Evolutionary conservation across 2,113 vertebrate genomes (phyloP), one percentile per base, ranked within the genome.

Genomic region (Platysteira castanea): DNA sequence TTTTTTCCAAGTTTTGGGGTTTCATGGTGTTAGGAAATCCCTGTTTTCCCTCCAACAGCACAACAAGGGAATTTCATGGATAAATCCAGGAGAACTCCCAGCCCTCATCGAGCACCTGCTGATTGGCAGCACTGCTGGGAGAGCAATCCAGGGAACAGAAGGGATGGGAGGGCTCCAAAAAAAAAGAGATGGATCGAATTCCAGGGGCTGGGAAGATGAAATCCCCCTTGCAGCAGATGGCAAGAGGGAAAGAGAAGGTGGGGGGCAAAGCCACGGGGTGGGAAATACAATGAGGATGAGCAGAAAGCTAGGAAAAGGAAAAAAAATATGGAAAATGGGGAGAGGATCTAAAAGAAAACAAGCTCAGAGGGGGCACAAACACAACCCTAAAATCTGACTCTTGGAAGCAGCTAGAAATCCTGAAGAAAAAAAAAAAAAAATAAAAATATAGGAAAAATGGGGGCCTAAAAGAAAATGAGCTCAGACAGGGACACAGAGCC

Each of bases 141-240:
- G 44, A 64, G 2, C 0, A 9, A 7, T 11, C 20, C 49, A 24
- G 63, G 39, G 31, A 64, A 54, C 59, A 89, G 64, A 81, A 88
- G 39, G 39, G 49, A 30, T 59, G 37, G 20, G 37, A 84, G 2
- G 44, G 24, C 47, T 91, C 68, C 54, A 57, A 41, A 60, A 23
- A 19, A 46, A 86, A 8, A 64, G 90, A 70, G 41, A 13, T 2
- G 9, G 16, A 11, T 44, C 39, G 57, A 50, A 56, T 26, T 1
- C 31, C 92, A 93, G 61, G 50, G 31, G 44, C 63, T 69, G 16
- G 14, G 53, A n/a, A 73, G 67, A 68, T 73, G 61, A 90, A 94
- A 31, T 33, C 19, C 49, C 13, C 30, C 42, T 73, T 9, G 21
- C 2, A 80, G 78, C 75, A 95, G 90, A 90, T 69, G 90, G 90